phyloP scores from a whole-genome alignment of 2,113 vertebrate genomes.

The Notechis scutatus region DNA sequence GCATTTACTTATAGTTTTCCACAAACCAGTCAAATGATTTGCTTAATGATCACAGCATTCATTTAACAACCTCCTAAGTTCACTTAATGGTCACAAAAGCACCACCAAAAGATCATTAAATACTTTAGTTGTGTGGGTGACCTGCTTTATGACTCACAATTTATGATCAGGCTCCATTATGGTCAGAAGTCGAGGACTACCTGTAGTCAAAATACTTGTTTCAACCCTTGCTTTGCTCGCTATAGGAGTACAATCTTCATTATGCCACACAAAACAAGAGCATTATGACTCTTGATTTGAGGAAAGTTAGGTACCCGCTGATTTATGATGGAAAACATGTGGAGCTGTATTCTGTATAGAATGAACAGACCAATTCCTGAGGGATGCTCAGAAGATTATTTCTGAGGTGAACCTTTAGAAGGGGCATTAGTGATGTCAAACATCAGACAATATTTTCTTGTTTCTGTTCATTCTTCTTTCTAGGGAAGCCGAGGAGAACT shows the following conservation, averaged over 20 bases:
- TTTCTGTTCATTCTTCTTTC: background rate
- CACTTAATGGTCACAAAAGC: background rate
- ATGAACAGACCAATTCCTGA: background rate
- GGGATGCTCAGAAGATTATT: background rate
- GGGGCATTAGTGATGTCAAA: background rate
- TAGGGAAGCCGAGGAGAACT: slow-evolving; percentile 97
- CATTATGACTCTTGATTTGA: background rate
- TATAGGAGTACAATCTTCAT: background rate
- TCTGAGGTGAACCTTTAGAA: background rate
- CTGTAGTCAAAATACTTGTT: background rate
- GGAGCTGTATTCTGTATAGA: background rate
- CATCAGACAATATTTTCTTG: background rate
- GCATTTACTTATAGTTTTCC: background rate
- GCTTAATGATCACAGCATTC: background rate
- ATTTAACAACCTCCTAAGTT: background rate
- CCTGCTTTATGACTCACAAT: background rate
- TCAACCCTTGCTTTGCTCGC: background rate
- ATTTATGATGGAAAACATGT: background rate
- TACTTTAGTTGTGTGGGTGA: background rate
- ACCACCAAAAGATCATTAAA: background rate
- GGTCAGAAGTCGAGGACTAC: background rate
- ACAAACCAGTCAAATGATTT: background rate
- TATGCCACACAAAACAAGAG: background rate
- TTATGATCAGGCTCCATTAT: background rate
- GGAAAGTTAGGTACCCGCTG: background rate